phyloP scores from a whole-genome alignment of 2,797 vertebrate genomes.

The Eleutherodactylus coqui region DNA sequence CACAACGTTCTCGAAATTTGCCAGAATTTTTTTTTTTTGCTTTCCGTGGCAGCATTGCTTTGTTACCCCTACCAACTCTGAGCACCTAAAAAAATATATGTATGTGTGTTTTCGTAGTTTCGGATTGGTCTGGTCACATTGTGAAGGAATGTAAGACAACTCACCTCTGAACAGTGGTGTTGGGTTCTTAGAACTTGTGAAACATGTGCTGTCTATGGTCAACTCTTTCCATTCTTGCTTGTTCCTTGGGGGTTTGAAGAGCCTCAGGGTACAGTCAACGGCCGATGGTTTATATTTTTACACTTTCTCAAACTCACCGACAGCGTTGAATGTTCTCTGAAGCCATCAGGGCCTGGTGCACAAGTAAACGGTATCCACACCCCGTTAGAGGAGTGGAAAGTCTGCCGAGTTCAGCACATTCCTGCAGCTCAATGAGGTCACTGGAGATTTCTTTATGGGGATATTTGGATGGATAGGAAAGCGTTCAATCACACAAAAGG shows the following conservation, averaged over 20 bases:
- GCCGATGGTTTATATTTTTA: slow-evolving; percentile 90
- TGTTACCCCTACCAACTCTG: too few species aligned
- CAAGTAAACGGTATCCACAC: slow-evolving; percentile 22
- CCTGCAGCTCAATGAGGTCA: slow-evolving; percentile 67
- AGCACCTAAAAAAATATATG: too few species aligned
- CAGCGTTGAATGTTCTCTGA: slow-evolving; percentile 99
- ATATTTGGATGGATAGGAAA: neutral
- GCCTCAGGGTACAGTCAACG: slow-evolving; percentile 99
- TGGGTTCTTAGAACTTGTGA: neutral
- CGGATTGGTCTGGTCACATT: neutral
- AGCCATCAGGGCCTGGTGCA: slow-evolving; percentile 74
- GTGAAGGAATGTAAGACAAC: neutral
- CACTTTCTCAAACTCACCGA: slow-evolving; percentile 98
- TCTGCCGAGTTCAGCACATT: slow-evolving; percentile 69
- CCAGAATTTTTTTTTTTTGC: too few species aligned
- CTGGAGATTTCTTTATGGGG: slow-evolving; percentile 23
- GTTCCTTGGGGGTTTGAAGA: slow-evolving; percentile 70
- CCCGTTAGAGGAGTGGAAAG: slow-evolving; percentile 62
- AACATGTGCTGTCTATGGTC: neutral
- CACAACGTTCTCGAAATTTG: too few species aligned
- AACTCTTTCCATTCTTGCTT: neutral
- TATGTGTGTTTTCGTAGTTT: too few species aligned
- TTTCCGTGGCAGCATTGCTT: too few species aligned
- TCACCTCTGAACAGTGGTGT: slow-evolving; percentile 6
- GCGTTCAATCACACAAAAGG: slow-evolving; percentile 28